Conservation (phyloP, 2,888 invertebrate genomes). For the Bembecia ichneumoniformis region DNA sequence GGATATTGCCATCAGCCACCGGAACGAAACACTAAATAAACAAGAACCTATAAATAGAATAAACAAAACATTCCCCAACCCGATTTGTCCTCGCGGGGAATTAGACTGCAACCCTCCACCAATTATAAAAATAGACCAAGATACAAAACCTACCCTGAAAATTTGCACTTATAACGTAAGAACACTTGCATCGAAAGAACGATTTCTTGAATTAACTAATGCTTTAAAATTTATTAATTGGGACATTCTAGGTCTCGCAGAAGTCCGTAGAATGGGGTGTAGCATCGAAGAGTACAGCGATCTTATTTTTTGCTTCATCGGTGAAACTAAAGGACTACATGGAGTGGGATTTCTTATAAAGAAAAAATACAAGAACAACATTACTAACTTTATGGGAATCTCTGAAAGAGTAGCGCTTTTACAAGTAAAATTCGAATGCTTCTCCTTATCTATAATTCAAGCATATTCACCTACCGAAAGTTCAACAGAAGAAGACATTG, state of each 20-base stretch:
- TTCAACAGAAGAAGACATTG: too few relatives aligned
- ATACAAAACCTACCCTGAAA: neutral
- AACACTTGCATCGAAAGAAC: neutral
- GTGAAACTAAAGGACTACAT: too few relatives aligned
- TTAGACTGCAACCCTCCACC: too few relatives aligned
- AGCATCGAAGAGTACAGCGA: conserved; percentile 1
- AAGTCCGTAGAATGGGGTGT: conserved; percentile 6
- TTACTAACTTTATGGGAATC: conserved; percentile 3
- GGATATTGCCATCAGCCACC: too few relatives aligned
- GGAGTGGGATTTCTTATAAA: conserved; percentile 2
- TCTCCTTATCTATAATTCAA: too few relatives aligned
- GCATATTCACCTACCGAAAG: too few relatives aligned
- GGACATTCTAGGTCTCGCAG: conserved; percentile 7
- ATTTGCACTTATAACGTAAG: conserved; percentile 1
- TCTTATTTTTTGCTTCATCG: neutral
- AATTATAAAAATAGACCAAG: neutral
- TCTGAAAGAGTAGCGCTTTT: neutral
- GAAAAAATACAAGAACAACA: conserved; percentile 4
- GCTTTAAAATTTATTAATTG: conserved; percentile 4
- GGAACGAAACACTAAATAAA: too few relatives aligned
- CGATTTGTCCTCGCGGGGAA: too few relatives aligned
- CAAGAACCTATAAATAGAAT: too few relatives aligned
- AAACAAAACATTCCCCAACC: too few relatives aligned
- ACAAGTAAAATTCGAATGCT: neutral
- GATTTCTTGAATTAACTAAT: neutral